Evolutionary conservation across 2,113 vertebrate genomes (phyloP).

Genomic region (Ellobius talpinus): DNA sequence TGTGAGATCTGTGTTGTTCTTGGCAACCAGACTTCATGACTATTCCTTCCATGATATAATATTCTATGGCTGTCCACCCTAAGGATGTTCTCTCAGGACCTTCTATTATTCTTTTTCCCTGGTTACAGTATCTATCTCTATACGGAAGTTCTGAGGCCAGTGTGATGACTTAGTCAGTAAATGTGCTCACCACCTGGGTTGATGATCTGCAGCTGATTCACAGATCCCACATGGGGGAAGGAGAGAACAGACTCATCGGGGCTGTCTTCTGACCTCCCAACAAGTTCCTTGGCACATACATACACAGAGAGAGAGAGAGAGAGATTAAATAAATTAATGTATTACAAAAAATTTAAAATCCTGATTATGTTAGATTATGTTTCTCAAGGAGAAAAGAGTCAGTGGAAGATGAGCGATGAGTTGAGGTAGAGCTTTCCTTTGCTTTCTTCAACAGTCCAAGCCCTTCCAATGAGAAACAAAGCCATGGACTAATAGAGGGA

Average conservation of each 20-base stretch:
- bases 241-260: too few relatives aligned
- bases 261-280: too few relatives aligned
- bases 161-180: not conserved
- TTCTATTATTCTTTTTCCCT: not conserved
- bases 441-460: not conserved
- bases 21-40: not conserved
- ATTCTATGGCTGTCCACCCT: constrained; percentile 52
- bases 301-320: not conserved
- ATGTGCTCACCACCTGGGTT: too few relatives aligned
- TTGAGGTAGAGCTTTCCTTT: not conserved
- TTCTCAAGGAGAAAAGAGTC: not conserved
- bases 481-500: not conserved
- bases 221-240: not conserved
- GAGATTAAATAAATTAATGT: not conserved
- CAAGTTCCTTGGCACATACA: too few relatives aligned
- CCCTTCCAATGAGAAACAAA: not conserved
- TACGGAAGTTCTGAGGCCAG: constrained; percentile 49
- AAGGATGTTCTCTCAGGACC: constrained; percentile 69
- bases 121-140: not conserved
- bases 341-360: not conserved
- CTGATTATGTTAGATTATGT: constrained; percentile 46
- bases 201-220: too few relatives aligned
- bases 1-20: not conserved
- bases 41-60: not conserved
- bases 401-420: constrained; percentile 48